These are phyloP conservation scores for Amitus sp. DNA, from an alignment of 2,888 invertebrate genomes.

Conservation along the genomic window DNA sequence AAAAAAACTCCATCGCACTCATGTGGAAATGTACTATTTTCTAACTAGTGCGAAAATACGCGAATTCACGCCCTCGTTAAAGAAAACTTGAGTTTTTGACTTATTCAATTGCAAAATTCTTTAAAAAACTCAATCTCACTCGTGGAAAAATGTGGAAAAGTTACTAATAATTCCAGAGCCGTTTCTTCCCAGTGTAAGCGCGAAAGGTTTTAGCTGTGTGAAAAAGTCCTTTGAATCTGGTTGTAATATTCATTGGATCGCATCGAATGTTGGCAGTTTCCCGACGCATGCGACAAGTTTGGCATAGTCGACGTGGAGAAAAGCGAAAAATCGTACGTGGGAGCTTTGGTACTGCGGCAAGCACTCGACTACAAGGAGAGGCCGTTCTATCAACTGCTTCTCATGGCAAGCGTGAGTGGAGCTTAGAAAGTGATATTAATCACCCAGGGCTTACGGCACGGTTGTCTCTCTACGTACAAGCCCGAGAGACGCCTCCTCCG, in stretches of 20 bases:
- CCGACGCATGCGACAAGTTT: constrained; percentile 78
- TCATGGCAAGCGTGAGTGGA: constrained; percentile 78
- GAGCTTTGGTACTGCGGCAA: constrained; percentile 76
- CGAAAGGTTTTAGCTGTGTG: no score
- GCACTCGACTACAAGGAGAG: constrained; percentile 81
- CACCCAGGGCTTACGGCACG: constrained; percentile 22
- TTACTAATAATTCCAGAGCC: no score
- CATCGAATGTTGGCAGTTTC: constrained; percentile 68
- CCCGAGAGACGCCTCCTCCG: neutral
- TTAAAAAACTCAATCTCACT: no score
- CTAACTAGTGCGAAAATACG: no score
- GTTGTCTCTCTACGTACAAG: neutral
- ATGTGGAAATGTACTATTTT: no score
- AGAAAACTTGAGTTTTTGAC: no score
- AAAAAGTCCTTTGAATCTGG: neutral
- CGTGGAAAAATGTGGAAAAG: no score
- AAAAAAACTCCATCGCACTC: no score
- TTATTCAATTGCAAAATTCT: no score
- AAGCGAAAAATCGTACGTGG: constrained; percentile 76
- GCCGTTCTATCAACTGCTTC: constrained; percentile 80
- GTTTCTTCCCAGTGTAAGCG: no score
- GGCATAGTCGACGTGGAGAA: constrained; percentile 72
- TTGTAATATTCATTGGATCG: constrained; percentile 18
- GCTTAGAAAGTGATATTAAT: constrained; percentile 47
- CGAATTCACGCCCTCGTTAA: no score